phyloP scores from a whole-genome alignment of 2,113 vertebrate species.

The Tyrannus savana region DNA sequence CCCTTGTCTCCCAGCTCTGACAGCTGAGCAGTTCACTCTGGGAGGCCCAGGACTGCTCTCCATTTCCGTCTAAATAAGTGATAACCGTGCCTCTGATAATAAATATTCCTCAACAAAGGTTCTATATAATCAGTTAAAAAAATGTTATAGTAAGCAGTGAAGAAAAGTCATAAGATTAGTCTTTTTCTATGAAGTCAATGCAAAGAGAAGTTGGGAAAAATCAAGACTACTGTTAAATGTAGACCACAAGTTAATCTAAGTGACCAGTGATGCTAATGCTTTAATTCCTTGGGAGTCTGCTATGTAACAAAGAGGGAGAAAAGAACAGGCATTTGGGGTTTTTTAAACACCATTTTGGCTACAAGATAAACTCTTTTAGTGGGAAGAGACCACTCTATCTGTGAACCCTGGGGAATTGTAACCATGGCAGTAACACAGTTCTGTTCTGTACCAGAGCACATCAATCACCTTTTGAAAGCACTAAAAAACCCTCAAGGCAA shows the following conservation, averaged over 20 bases:
- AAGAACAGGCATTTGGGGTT: neutral
- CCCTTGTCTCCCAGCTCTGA: no score
- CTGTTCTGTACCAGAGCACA: neutral
- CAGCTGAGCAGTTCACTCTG: fast-evolving
- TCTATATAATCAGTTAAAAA: neutral
- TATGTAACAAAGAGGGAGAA: neutral
- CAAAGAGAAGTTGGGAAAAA: neutral
- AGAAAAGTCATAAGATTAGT: neutral
- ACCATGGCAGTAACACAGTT: neutral
- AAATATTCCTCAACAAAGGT: neutral
- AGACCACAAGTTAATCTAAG: neutral
- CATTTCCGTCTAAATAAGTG: neutral
- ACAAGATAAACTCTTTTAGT: neutral
- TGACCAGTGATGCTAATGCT: neutral
- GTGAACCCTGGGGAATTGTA: neutral
- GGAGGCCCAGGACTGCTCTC: neutral
- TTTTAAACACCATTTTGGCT: neutral
- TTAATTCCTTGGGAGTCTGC: neutral
- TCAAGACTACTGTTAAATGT: neutral
- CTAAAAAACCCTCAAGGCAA: neutral
- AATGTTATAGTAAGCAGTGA: neutral
- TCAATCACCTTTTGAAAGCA: neutral
- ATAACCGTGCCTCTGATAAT: fast-evolving
- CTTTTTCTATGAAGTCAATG: neutral
- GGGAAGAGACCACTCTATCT: neutral